Evolutionary conservation across 2,888 invertebrate species (phyloP), one percentile per base, ranked within the genome.

Genomic region (Oscheius onirici): DNA sequence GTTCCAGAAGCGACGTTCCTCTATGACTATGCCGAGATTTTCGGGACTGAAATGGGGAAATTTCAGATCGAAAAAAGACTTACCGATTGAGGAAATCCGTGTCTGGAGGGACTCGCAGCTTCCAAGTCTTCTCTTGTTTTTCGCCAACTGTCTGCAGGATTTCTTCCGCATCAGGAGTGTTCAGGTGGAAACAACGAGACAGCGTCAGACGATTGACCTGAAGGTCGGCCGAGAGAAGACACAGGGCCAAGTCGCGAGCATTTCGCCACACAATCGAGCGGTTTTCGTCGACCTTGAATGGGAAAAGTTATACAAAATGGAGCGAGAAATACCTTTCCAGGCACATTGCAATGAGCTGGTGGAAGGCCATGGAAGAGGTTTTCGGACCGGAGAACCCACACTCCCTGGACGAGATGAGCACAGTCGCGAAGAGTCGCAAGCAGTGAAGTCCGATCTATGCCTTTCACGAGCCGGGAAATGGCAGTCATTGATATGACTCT

Each of bases 341-440:
- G 73, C n/a, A 70, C 69, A 63, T 75, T 76, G 17, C 73, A 69
- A 43, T 77, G 75, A 2, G 77, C 79, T 22, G 79, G 77, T 6
- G 79, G 72, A 17, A 79, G 55, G 65, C 72, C 72, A 24, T 73
- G 54, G 72, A 79, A 79, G 63, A 79, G 60, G 0, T 70, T 44
- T 61, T 71, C 72, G 20, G 79, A 79, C 11, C 75, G 71, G 13
- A 79, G 69, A 15, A 79, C 79, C 79, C 79, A 79, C 26, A 79
- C 77, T 57, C 73, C 78, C 28, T 70, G 68, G 13, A 78, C 78
- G 3, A 78, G 65, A 61, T 74, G 17, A 1, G 78, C 54, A 51
- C 76, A 76, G 40, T 72, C 11, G 41, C 73, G 55, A 10, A 78
- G 58, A 10, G 73, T 20, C 0, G 60, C 49, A n/a, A 75, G 44